phyloP scores from a whole-genome alignment of 2,113 vertebrate genomes.

The Nothobranchius furzeri region DNA sequence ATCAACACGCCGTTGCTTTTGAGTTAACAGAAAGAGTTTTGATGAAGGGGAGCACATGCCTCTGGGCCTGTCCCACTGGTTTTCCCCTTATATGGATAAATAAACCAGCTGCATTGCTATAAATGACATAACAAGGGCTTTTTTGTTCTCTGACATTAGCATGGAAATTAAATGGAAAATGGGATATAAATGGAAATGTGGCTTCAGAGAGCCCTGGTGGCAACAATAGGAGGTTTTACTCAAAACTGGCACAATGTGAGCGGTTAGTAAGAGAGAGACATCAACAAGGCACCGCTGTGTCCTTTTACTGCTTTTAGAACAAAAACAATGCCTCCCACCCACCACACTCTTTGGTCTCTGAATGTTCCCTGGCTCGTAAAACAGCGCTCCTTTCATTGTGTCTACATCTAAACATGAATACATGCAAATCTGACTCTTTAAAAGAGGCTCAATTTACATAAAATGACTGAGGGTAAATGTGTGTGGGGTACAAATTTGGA shows the following conservation, averaged over 20 bases:
- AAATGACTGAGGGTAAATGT: background rate
- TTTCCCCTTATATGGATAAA: conserved; percentile 51
- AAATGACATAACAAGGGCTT: conserved; percentile 71
- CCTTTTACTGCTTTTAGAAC: conserved; percentile 57
- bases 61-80: conserved; percentile 30
- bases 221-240: conserved; percentile 73
- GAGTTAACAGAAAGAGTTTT: conserved; percentile 56
- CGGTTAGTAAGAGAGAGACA: conserved; percentile 25
- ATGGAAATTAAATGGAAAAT: conserved; percentile 76
- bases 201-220: conserved; percentile 52
- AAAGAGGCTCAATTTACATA: background rate
- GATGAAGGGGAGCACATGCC: conserved; percentile 43
- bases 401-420: conserved; percentile 21
- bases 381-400: conserved; percentile 26
- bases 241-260: conserved; percentile 62
- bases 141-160: conserved; percentile 66
- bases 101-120: conserved; percentile 73
- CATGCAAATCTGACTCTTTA: background rate
- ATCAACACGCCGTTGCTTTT: conserved; percentile 42
- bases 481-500: background rate
- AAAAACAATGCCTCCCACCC: conserved; percentile 59
- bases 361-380: conserved; percentile 32
- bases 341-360: conserved; percentile 45
- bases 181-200: conserved; percentile 76
- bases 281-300: conserved; percentile 78